These are phyloP conservation scores for Taeniopygia guttata DNA, from an alignment of 2,797 vertebrate genomes.

Conservation along the genomic window DNA sequence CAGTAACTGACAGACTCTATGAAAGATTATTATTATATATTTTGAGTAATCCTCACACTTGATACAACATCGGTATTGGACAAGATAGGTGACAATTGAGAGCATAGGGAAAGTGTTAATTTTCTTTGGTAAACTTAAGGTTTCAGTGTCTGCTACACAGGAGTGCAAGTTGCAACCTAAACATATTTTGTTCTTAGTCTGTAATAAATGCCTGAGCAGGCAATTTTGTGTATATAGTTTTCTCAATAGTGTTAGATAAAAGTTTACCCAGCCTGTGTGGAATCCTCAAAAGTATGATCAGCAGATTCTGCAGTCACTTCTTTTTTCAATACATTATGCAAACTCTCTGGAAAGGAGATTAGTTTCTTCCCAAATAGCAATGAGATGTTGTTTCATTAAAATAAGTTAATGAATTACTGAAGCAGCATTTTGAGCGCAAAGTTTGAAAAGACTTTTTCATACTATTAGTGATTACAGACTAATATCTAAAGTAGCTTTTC, in stretches of 20 bases:
- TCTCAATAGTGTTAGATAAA: conserved; percentile 10
- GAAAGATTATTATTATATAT: neutral
- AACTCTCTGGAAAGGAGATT: conserved; percentile 26
- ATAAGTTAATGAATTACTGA: conserved; percentile 48
- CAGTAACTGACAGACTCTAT: neutral
- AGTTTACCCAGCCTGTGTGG: neutral
- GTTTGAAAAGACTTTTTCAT: neutral
- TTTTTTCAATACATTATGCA: conserved; percentile 39
- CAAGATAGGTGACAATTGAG: neutral
- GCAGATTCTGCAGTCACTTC: conserved; percentile 47
- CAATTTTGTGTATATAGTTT: neutral
- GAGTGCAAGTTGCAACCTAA: neutral
- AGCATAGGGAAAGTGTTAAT: neutral
- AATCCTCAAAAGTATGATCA: conserved; percentile 39
- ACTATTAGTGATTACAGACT: neutral
- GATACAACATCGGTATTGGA: neutral
- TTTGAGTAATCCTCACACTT: neutral
- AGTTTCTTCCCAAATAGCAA: conserved; percentile 31
- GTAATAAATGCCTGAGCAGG: neutral
- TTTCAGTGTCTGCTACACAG: neutral
- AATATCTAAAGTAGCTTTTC: neutral
- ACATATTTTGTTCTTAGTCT: conserved; percentile 19
- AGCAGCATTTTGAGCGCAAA: conserved; percentile 28
- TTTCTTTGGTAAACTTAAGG: neutral
- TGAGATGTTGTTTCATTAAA: conserved; percentile 37